A percentile compares a stretch with the other conserved stretches of the same genome.
Evolutionary conservation across 1,140 invertebrate species (phyloP).

Genomic region (Aricia agestis): DNA sequence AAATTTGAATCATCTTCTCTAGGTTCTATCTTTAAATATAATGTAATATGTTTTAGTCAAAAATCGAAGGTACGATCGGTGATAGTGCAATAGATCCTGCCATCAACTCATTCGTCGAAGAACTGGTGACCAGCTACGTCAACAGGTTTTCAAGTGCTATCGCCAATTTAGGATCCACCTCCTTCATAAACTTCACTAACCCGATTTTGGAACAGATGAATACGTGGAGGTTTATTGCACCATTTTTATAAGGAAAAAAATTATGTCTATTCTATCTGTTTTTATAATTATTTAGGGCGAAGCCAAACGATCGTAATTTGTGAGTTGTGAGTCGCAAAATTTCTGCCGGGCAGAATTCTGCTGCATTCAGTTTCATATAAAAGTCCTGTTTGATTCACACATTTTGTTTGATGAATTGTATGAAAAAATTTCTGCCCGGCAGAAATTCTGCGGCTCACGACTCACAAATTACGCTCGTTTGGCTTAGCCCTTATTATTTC

Average conservation of each 20-base stretch:
- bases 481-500: no score
- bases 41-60: constrained; percentile 19
- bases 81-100: constrained; percentile 58
- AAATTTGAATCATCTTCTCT: no score
- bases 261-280: neutral
- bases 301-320: no score
- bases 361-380: no score
- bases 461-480: no score
- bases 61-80: constrained; percentile 36
- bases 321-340: no score
- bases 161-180: constrained; percentile 12
- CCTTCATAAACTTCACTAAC: constrained; percentile 28
- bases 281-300: neutral
- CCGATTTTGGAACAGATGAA: constrained; percentile 41
- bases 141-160: constrained; percentile 51
- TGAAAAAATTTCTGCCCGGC: no score
- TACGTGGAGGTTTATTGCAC: constrained; percentile 41
- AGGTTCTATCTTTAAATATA: no score
- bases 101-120: constrained; percentile 49
- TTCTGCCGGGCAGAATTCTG: no score
- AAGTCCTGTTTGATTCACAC: no score
- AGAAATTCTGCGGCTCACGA: no score
- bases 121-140: constrained; percentile 50
- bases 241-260: constrained; percentile 23
- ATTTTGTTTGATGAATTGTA: no score